Conservation (phyloP, 2,888 invertebrate species). For the Dexiosoma caninum region DNA sequence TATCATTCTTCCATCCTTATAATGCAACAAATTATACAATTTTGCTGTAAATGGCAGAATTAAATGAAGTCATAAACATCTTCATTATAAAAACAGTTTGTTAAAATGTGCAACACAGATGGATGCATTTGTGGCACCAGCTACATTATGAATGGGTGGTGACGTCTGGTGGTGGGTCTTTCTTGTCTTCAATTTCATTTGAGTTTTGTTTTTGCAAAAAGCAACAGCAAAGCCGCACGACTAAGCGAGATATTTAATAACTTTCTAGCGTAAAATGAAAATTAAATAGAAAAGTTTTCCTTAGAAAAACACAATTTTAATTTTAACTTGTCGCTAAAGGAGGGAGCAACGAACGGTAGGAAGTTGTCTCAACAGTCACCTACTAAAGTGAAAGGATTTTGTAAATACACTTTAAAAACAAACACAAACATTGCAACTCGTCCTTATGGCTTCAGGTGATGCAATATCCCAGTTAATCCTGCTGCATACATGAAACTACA, state of each 20-base stretch:
- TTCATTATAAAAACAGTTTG: slow-evolving; percentile 25
- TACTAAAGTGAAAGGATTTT: slow-evolving; percentile 57
- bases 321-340: background rate
- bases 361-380: slow-evolving; percentile 31
- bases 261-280: slow-evolving; percentile 38
- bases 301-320: background rate
- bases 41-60: background rate
- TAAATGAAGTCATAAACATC: background rate
- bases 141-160: no score
- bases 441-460: slow-evolving; percentile 29
- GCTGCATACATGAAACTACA: slow-evolving; percentile 21
- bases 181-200: no score
- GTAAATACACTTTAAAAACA: slow-evolving; percentile 23
- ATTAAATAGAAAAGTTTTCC: slow-evolving; percentile 37
- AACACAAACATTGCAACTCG: slow-evolving; percentile 20
- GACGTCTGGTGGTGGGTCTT: no score
- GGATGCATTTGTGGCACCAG: slow-evolving; percentile 9
- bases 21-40: slow-evolving; percentile 24
- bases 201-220: background rate
- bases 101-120: slow-evolving; percentile 9
- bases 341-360: background rate
- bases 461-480: slow-evolving; percentile 44
- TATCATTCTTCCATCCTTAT: background rate
- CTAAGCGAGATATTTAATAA: slow-evolving; percentile 13
- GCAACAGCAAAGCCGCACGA: background rate